Evolutionary conservation across 2,797 vertebrate genomes (phyloP), one percentile per base, ranked within the genome.

Genomic region (Nannoperca australis): DNA sequence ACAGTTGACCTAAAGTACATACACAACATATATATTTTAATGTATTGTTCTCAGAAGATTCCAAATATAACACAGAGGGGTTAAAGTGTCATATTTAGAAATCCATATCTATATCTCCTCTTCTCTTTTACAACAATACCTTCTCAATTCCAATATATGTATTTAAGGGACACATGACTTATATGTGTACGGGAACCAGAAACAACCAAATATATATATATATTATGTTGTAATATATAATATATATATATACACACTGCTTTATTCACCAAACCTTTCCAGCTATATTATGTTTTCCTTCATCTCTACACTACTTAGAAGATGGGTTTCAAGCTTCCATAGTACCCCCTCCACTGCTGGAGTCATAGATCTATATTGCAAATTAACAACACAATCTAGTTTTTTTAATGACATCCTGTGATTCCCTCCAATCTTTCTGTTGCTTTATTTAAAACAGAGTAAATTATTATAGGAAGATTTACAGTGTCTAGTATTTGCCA

Each of bases 361-460:
- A 56, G 49, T 30, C 7, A 68, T 5, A 62, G 12, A 50, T 54
- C n/a, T 20, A 44, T 30, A 58, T 2, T 3, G 12, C 3, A 32
- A 45, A 1, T 9, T 2, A 27, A 11, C 2, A 60, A 56, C 18
- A 24, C 13, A 7, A 17, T 49, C 24, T n/a, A 24, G 47, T 47
- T 59, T 49, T 49, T 71, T 69, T 50, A 67, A 53, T 54, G 2
- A 22, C 36, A 22, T 70, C 30, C 32, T 40, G 30, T 42, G 3
- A 62, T 62, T 42, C 8, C 32, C 15, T 47, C 13, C 68, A 20
- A 42, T 74, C 7, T 63, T 60, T 66, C 51, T 79, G 18, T 45
- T 42, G 18, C 11, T 27, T 73, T 40, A 58, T 58, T 54, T 67
- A 51, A 8, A 60, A 63, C 60, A 27, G n/a, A 10, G n/a, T 22